Conservation (phyloP, 2,797 vertebrate genomes). For the Tinamus major region DNA sequence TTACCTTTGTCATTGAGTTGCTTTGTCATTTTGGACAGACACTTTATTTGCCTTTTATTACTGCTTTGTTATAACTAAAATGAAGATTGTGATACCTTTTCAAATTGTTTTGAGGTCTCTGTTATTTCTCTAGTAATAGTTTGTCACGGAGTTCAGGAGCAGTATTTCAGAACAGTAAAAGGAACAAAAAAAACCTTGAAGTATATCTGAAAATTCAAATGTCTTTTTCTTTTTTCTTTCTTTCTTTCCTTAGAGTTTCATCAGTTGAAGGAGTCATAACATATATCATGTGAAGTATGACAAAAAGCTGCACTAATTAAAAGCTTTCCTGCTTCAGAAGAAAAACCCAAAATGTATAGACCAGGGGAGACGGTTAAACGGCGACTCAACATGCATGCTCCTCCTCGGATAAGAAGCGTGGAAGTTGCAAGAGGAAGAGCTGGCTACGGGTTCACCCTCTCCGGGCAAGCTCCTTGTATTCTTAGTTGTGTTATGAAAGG, state of each 20-base stretch:
- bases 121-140: neutral
- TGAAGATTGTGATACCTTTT: neutral
- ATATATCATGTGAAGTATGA: constrained; percentile 1
- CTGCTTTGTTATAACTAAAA: neutral
- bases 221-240: neutral
- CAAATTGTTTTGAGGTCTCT: neutral
- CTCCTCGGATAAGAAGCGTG: constrained; percentile 85
- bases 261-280: neutral
- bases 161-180: neutral
- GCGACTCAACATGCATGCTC: constrained; percentile 78
- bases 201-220: neutral
- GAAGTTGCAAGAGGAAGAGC: constrained; percentile 93
- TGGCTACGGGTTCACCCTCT: constrained; percentile 95
- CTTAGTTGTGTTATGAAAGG: constrained; percentile 93
- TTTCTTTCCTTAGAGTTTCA: constrained; percentile 36
- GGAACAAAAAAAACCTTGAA: neutral
- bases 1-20: neutral
- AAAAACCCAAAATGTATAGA: constrained; percentile 85
- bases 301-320: neutral
- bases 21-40: neutral
- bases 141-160: neutral
- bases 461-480: constrained; percentile 93
- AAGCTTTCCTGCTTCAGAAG: neutral
- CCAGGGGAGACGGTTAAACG: constrained; percentile 83
- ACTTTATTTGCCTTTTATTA: neutral